phyloP scores from a whole-genome alignment of 2,113 vertebrate genomes.

The Todiramphus saurophagus region DNA sequence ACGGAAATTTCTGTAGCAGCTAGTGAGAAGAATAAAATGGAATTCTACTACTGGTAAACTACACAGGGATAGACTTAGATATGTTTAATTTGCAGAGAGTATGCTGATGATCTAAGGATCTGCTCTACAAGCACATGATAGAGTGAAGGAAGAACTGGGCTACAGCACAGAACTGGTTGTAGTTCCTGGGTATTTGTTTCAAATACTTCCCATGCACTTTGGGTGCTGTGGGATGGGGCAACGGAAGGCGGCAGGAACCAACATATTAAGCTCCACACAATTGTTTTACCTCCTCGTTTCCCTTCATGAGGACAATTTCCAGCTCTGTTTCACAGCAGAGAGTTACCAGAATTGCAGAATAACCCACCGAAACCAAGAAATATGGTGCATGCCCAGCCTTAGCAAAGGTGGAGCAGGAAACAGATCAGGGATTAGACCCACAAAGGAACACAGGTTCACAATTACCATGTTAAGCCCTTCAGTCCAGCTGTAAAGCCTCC shows the following conservation, averaged over 20 bases:
- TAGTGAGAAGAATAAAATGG: not conserved
- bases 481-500: constrained; percentile 18
- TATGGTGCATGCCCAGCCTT: constrained; percentile 13
- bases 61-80: not conserved
- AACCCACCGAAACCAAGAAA: constrained; percentile 31
- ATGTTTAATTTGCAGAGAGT: not conserved
- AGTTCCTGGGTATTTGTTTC: not conserved
- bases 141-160: not conserved
- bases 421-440: constrained; percentile 25
- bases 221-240: not conserved
- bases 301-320: not conserved
- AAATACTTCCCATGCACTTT: not conserved
- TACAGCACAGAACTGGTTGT: not conserved
- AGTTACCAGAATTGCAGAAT: not conserved
- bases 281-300: not conserved
- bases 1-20: not conserved
- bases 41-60: not conserved
- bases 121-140: not conserved
- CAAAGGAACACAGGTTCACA: not conserved
- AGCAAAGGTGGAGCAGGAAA: constrained; percentile 41
- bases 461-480: constrained; percentile 52
- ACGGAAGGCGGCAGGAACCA: not conserved
- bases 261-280: not conserved
- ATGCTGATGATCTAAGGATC: not conserved
- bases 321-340: not conserved